Evolutionary conservation across 2,797 vertebrate species (phyloP).

Genomic region (Staurois parvus): DNA sequence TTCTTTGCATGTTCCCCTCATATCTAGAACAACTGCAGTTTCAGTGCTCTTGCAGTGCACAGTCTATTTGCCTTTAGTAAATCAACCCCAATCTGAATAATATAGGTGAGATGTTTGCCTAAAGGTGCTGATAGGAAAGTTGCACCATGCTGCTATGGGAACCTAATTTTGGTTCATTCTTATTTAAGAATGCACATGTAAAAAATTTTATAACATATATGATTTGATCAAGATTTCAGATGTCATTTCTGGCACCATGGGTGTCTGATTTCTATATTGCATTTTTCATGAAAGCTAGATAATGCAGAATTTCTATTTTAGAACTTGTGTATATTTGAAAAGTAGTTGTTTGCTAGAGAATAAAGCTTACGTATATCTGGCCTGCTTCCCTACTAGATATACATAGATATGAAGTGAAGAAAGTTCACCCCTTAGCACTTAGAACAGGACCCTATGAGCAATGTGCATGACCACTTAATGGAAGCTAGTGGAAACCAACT

Average conservation of each 20-base stretch:
- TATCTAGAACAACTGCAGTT: too few species aligned
- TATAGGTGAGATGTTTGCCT: not conserved
- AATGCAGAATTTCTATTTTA: not conserved
- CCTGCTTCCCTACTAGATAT: not conserved
- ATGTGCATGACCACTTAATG: too few species aligned
- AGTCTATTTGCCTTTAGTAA: too few species aligned
- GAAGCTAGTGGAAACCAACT: too few species aligned
- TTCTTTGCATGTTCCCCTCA: too few species aligned
- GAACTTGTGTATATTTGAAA: not conserved
- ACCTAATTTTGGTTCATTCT: not conserved
- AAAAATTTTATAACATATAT: not conserved
- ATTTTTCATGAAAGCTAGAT: not conserved
- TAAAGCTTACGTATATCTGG: not conserved
- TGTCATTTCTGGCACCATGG: not conserved
- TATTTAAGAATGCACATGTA: not conserved
- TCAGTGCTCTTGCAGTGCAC: too few species aligned
- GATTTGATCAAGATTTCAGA: not conserved
- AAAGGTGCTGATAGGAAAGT: not conserved
- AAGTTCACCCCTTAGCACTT: not conserved
- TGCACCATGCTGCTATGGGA: slow-evolving; percentile 1
- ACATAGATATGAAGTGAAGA: not conserved
- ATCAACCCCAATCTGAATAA: too few species aligned
- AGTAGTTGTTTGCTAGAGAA: not conserved
- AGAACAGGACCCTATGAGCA: too few species aligned
- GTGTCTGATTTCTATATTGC: not conserved